Conservation (phyloP, 2,797 vertebrate species). For the Parambassis ranga region DNA sequence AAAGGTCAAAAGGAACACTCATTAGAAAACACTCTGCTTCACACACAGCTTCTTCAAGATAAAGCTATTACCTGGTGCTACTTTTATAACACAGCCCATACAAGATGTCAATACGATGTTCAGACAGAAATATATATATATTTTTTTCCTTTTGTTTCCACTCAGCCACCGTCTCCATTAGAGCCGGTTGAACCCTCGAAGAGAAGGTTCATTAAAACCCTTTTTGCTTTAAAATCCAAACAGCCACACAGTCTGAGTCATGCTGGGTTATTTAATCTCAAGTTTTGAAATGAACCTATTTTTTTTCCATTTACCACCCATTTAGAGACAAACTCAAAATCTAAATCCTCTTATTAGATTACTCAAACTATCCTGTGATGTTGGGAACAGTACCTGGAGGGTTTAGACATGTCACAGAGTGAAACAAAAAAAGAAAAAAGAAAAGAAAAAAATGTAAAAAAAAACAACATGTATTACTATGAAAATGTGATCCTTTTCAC, state of each 20-base stretch:
- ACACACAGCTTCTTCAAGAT: constrained; percentile 40
- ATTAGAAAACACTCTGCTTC: constrained; percentile 63
- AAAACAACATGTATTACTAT: constrained; percentile 7
- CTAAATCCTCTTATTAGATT: constrained; percentile 17
- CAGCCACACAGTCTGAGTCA: constrained; percentile 22
- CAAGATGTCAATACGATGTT: constrained; percentile 24
- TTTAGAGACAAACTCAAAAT: constrained; percentile 9
- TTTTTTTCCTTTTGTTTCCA: neutral
- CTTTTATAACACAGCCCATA: constrained; percentile 37
- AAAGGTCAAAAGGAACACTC: constrained; percentile 51
- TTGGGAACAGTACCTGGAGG: neutral
- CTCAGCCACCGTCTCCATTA: constrained; percentile 16
- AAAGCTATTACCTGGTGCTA: constrained; percentile 68
- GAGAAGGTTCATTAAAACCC: constrained; percentile 46
- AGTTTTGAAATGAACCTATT: constrained; percentile 5
- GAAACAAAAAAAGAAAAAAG: constrained; percentile 11
- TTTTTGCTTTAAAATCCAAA: constrained; percentile 33
- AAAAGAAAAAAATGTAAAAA: neutral
- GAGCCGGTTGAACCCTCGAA: constrained; percentile 16
- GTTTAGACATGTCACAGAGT: neutral
- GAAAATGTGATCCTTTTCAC: constrained; percentile 39
- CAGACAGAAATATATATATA: constrained; percentile 13
- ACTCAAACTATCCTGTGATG: neutral
- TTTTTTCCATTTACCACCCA: constrained; percentile 8
- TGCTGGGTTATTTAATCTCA: constrained; percentile 28